Conservation (phyloP, 2,113 vertebrate genomes). For the Loxodonta africana region DNA sequence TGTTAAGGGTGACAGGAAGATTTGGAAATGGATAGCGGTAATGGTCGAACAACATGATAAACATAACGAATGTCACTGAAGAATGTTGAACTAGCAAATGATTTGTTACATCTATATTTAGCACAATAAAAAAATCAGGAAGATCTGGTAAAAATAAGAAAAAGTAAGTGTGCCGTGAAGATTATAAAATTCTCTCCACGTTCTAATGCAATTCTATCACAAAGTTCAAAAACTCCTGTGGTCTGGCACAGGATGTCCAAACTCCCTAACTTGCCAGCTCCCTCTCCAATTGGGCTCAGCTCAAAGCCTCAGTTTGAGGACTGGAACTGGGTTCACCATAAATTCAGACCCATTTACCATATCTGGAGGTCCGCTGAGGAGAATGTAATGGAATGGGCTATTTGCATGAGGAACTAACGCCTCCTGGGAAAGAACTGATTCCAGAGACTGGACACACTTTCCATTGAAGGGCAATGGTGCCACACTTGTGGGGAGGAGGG, state of each 20-base stretch:
- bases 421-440: background rate
- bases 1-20: no score
- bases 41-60: background rate
- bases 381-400: background rate
- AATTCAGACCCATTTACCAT: background rate
- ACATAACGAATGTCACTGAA: background rate
- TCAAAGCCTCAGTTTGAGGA: background rate
- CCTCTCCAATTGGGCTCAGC: background rate
- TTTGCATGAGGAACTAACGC: no score
- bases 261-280: background rate
- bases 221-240: no score
- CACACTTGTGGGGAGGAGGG: background rate
- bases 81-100: no score
- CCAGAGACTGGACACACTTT: background rate
- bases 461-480: background rate
- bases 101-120: no score
- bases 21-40: no score
- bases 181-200: background rate
- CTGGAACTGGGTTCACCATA: background rate
- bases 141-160: no score
- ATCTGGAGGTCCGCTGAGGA: background rate
- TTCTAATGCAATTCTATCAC: rapidly evolving
- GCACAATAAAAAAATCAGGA: no score
- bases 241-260: rapidly evolving
- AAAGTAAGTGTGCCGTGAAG: background rate